Base-by-base conservation (phyloP, 1,140 invertebrate species). In the Macrobrachium nipponense region DNA sequence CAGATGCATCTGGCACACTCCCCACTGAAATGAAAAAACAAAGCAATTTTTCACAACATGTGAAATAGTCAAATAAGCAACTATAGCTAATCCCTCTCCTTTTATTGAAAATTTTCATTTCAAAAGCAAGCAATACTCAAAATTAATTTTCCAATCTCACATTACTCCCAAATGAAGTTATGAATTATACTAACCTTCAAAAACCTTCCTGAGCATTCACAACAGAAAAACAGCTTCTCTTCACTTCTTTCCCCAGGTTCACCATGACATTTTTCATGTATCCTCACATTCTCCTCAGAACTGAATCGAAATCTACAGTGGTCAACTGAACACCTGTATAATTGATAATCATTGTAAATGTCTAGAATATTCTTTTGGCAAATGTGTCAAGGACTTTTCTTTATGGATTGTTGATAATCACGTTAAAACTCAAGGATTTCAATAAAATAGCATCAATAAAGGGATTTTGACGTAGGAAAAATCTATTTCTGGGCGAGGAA, bases 271-370 rank as follows among this genome's bases (percentile, higher is more conserved):
- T 73, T 27, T 66, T 86, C 58, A 70, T 86, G 84, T 5, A 43
- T 51, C 11, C 58, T n/a, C 58, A 86, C 43, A 43, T 86, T 86
- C n/a, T 72, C 77, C 44, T 79, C 66, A 44, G 27, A 62, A 18
- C 77, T 75, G 60, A 86, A 86, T 51, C 75, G 80, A 60, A 80
- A 86, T 62, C 80, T 86, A 60, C 84, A 86, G 17, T 64, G 68
- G 14, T 61, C 51, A 6, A 86, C n/a, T 15, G 77, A 36, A 86
- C 84, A 86, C 36, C 84, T 86, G 66, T 20, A 3, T 51, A 12
- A 70, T 5, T 7, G 23, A 70, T 23, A 23, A 70, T 15, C 68
- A 70, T 0, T 23, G 20, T 70, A 66, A 15, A n/a, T 7, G 23
- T 11, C 18, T 27, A 66, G 8, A 8, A 66, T 8, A 66, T n/a